Evolutionary conservation across 2,113 vertebrate species (phyloP).

Genomic region (Callospermophilus lateralis): DNA sequence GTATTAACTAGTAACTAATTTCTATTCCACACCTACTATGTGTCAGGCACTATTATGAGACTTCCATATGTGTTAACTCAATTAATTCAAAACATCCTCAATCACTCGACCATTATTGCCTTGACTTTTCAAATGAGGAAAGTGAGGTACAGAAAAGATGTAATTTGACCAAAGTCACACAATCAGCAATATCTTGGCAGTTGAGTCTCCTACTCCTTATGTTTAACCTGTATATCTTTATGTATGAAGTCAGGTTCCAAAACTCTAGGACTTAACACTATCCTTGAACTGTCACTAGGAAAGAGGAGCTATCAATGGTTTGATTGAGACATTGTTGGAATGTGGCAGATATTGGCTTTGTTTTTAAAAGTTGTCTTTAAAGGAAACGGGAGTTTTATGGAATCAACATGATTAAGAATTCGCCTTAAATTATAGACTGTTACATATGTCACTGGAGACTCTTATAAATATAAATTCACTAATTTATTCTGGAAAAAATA

Average conservation of each 20-base stretch:
- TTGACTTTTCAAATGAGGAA: constrained; percentile 2
- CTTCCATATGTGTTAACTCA: neutral
- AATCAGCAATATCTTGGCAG: neutral
- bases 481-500: neutral
- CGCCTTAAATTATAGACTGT: constrained; percentile 38
- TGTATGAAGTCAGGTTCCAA: neutral
- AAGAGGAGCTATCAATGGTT: neutral
- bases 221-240: neutral
- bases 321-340: constrained; percentile 16
- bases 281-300: neutral
- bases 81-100: neutral
- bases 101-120: neutral
- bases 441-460: neutral
- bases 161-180: neutral
- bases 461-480: constrained; percentile 15
- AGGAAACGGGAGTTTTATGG: neutral
- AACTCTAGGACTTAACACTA: neutral
- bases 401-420: constrained; percentile 28
- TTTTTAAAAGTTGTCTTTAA: constrained; percentile 54
- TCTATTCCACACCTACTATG: neutral
- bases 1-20: neutral
- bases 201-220: neutral
- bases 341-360: neutral
- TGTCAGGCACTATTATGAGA: neutral
- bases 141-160: neutral